Conservation (phyloP, 2,113 vertebrate species). For the Bungarus multicinctus region DNA sequence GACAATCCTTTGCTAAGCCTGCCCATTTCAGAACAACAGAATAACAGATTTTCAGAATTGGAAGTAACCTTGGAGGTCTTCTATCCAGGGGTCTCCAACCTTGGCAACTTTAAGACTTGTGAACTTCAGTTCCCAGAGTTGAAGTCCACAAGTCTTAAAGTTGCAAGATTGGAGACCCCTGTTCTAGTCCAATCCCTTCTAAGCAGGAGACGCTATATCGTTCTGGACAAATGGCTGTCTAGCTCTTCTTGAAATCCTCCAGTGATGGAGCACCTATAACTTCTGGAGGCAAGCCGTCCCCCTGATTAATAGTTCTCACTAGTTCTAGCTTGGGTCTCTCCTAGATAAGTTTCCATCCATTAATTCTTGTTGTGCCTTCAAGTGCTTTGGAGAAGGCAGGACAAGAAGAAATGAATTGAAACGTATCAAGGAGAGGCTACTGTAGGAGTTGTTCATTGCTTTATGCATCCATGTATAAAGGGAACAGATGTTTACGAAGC, state of each 20-base stretch:
- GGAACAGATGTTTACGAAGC: slow-evolving; percentile 30
- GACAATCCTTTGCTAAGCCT: background rate
- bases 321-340: background rate
- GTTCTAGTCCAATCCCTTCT: background rate
- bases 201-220: background rate
- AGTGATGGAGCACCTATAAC: background rate
- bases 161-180: no score
- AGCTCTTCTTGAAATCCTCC: background rate
- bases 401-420: background rate
- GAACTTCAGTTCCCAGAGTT: no score
- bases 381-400: background rate
- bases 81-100: background rate
- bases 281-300: background rate
- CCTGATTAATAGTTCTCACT: background rate
- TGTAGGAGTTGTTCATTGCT: background rate
- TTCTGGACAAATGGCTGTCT: background rate
- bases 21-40: background rate
- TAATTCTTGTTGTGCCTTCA: background rate
- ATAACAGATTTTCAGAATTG: background rate
- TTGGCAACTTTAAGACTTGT: no score
- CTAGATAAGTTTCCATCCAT: background rate
- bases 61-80: background rate
- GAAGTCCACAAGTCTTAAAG: no score
- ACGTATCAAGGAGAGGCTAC: background rate
- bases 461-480: background rate